Base-by-base conservation (phyloP, 2,888 invertebrate species). In the Euzophera pinguis region DNA sequence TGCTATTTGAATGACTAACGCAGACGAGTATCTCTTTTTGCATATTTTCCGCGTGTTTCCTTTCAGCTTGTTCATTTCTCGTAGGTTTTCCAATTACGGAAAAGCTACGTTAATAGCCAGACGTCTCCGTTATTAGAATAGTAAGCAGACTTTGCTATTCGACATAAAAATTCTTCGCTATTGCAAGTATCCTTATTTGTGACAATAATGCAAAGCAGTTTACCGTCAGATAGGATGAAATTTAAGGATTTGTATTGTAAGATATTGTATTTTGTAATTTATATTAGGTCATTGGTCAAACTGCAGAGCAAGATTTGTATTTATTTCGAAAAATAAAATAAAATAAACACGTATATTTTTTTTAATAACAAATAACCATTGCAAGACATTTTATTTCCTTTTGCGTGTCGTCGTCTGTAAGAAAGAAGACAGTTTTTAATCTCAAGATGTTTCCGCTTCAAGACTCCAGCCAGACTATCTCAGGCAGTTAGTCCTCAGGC, bases 401-500 rank as follows among this genome's bases (percentile, higher is more conserved):
- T 22, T 41, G n/a, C 17, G 9, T 9, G 6, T 41, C 13, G 10
- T 3, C 7, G 12, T 29, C 29, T 29, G 4, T 29, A 6, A 9
- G 32, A 9, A 43, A 43, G 13, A 37, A 16, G 29, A 38, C 38
- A 10, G 56, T 61, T 80, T 80, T 81, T 80, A 79, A 80, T 81
- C 78, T 74, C 62, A 59, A 60, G 63, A 69, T 68, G 2, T 70
- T 67, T 65, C 54, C 67, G 64, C 72, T 70, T 67, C 62, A 63
- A 59, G 63, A 66, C 22, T 22, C 22, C 2, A 61, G 64, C 53
- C 53, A 12, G 42, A 38, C 38, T 47, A 41, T 43, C 39, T 49
- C 6, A 37, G 14, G 6, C n/a, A 32, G 22, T 3, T 5, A 29
- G 16, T 12, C 41, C 22, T 17, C 17, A n/a, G 43, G 29, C 42